Conservation (phyloP, 92 coral and sea anemone genomes). For the Siderastrea radians region DNA sequence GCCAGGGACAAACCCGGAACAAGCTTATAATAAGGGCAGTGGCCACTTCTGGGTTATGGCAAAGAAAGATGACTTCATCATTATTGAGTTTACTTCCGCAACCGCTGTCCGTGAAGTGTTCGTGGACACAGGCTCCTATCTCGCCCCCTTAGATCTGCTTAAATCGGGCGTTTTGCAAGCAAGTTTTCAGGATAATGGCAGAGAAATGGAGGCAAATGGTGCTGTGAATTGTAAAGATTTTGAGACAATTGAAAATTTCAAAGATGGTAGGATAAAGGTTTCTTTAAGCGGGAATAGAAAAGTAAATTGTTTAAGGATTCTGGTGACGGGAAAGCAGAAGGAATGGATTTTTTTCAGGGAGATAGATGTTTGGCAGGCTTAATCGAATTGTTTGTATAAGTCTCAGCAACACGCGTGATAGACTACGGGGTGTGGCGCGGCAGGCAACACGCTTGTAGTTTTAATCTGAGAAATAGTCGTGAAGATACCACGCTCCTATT, state of each 20-base stretch:
- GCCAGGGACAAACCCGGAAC: constrained; percentile 1
- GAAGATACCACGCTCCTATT: too few relatives aligned
- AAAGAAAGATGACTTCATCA: constrained; percentile 4
- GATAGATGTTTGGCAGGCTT: background rate
- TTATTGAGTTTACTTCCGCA: background rate
- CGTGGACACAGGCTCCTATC: constrained; percentile 27
- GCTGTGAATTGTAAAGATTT: background rate
- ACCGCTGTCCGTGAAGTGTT: constrained; percentile 6
- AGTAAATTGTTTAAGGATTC: background rate
- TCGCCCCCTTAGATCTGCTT: background rate
- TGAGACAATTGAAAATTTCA: background rate
- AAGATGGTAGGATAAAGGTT: background rate
- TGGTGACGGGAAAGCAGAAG: background rate
- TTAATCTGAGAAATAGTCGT: too few relatives aligned
- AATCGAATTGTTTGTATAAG: too few relatives aligned
- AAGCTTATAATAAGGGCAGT: constrained; percentile 16
- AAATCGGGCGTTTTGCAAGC: constrained; percentile 32
- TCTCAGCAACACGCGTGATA: too few relatives aligned
- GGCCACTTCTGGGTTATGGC: background rate
- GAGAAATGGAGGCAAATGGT: background rate
- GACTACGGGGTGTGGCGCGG: too few relatives aligned
- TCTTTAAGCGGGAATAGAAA: background rate
- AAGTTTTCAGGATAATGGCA: background rate
- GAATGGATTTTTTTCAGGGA: background rate
- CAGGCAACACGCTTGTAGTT: too few relatives aligned